Percentiles rank a stretch among this genome's conserved stretches.
Conservation (phyloP, 64 coral and sea anemone species). For the Stylophora pistillata region DNA sequence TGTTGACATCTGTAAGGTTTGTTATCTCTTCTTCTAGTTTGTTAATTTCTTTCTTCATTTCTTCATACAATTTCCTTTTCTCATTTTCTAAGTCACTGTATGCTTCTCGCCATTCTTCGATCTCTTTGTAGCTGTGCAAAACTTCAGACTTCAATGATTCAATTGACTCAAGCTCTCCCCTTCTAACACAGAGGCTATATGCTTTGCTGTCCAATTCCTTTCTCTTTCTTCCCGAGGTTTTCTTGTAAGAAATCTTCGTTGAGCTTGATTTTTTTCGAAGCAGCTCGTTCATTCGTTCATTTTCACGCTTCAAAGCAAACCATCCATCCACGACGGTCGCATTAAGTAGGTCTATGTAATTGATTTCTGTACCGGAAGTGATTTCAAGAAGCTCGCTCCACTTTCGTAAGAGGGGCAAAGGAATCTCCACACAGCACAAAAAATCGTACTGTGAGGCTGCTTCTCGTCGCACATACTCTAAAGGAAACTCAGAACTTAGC, state of each 20-base stretch:
- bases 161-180: background rate
- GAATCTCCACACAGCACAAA: conserved; percentile 42
- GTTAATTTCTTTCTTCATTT: conserved; percentile 37
- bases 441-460: background rate
- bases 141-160: conserved; percentile 5
- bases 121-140: background rate
- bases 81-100: conserved; percentile 42
- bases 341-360: conserved; percentile 40
- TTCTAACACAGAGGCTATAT: conserved; percentile 15
- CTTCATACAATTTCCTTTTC: conserved; percentile 30
- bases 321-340: conserved; percentile 13
- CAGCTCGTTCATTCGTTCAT: conserved; percentile 14
- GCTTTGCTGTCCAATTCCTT: conserved; percentile 19
- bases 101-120: conserved; percentile 47
- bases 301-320: background rate
- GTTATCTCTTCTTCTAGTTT: conserved; percentile 23
- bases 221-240: conserved; percentile 14
- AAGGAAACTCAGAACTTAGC: conserved; percentile 20
- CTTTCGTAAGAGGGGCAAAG: conserved; percentile 20
- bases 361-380: conserved; percentile 8
- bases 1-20: conserved; percentile 19
- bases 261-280: background rate
- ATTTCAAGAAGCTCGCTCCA: background rate
- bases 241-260: background rate
- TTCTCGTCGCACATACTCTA: conserved; percentile 8